Evolutionary conservation across 1,140 invertebrate genomes (phyloP).

Genomic region (Muscidifurax raptorellus): DNA sequence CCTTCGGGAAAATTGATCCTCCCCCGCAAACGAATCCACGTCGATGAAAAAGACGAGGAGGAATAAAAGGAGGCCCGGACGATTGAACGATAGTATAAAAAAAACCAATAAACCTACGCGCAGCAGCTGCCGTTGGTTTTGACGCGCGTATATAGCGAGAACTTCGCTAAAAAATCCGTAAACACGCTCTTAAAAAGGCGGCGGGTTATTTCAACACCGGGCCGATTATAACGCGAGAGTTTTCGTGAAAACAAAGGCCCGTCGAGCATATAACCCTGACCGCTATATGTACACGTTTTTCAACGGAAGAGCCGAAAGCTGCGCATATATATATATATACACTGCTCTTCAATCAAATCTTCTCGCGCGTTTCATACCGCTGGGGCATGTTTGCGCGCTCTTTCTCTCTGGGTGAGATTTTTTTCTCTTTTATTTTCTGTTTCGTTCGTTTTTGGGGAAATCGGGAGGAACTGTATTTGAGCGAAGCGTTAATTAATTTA

Average conservation of each 20-base stretch:
- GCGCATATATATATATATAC: no score
- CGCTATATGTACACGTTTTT: not conserved
- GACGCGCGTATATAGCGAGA: no score
- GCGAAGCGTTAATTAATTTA: not conserved
- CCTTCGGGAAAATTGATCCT: no score
- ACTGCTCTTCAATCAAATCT: not conserved
- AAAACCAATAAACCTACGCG: no score
- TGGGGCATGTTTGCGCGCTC: no score
- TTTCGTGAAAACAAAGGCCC: not conserved
- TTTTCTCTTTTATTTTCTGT: not conserved
- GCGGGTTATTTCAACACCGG: not conserved
- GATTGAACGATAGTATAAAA: no score
- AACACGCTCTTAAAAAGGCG: not conserved
- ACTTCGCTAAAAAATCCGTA: not conserved
- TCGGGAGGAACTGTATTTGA: not conserved
- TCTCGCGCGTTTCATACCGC: not conserved
- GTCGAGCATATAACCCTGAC: no score
- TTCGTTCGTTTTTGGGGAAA: not conserved
- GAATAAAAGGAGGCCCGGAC: not conserved
- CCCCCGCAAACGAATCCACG: no score
- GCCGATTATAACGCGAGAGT: not conserved
- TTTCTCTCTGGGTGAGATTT: not conserved
- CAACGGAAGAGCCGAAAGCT: not conserved
- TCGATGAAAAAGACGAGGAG: not conserved
- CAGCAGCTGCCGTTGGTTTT: not conserved